Conservation (phyloP, 2,888 invertebrate species). For the Eupithecia inturbata region DNA sequence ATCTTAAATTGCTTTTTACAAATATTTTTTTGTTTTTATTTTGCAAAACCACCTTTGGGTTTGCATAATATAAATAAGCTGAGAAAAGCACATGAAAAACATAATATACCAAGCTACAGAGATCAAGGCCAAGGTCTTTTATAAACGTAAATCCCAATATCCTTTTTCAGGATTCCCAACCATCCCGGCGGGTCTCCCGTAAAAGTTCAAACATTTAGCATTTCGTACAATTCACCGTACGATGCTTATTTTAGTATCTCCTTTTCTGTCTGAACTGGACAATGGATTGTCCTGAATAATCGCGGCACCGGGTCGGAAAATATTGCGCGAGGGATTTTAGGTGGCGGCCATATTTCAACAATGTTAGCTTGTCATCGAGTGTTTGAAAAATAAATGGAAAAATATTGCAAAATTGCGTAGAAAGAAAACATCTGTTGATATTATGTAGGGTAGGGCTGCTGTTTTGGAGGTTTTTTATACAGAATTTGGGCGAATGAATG, state of each 20-base stretch:
- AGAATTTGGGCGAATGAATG: neutral
- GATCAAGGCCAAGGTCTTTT: neutral
- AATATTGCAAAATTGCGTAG: neutral
- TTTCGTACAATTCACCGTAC: neutral
- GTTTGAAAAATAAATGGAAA: constrained; percentile 4
- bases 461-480: neutral
- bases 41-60: too few species aligned
- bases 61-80: too few species aligned
- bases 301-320: constrained; percentile 21
- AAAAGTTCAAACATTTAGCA: constrained; percentile 3
- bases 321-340: constrained; percentile 29
- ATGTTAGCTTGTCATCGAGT: constrained; percentile 10
- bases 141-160: neutral
- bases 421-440: neutral
- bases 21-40: too few species aligned
- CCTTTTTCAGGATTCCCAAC: neutral
- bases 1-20: too few species aligned
- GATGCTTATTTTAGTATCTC: constrained; percentile 21
- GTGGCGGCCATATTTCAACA: constrained; percentile 24
- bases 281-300: constrained; percentile 28
- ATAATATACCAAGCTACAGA: too few species aligned
- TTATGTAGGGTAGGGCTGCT: neutral
- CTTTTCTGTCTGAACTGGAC: constrained; percentile 30
- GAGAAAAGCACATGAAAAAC: too few species aligned
- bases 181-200: neutral